A percentile compares a stretch with the other conserved stretches of the same genome.
These are phyloP conservation scores for Spilogale gracilis DNA, from an alignment of 2,113 vertebrate genomes.

Conservation along the genomic window DNA sequence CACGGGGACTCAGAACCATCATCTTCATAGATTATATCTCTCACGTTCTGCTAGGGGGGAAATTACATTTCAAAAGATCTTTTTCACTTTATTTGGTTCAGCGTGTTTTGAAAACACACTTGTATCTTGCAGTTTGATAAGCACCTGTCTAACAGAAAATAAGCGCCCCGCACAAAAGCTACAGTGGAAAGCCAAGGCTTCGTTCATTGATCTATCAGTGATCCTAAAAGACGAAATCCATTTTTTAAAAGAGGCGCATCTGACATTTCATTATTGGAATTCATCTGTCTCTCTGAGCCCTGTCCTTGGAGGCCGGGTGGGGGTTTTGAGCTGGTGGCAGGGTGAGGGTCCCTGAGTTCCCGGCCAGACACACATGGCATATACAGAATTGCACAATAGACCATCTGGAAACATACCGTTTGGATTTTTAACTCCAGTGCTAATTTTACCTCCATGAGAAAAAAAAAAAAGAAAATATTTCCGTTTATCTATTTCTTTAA, in stretches of 20 bases:
- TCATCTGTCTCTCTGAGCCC: background rate
- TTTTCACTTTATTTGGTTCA: conserved; percentile 48
- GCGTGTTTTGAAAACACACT: background rate
- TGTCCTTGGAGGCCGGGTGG: background rate
- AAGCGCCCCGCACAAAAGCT: background rate
- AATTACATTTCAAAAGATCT: conserved; percentile 27
- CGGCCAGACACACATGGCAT: accelerated
- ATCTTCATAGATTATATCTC: background rate
- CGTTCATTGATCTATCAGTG: background rate
- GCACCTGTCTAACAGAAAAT: conserved; percentile 20
- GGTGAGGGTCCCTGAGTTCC: conserved; percentile 26
- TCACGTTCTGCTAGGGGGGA: background rate
- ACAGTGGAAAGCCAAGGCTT: conserved; percentile 34
- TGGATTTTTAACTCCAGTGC: conserved; percentile 26
- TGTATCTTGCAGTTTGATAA: conserved; percentile 30
- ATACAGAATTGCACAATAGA: background rate
- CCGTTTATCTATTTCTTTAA: background rate
- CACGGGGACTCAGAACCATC: background rate
- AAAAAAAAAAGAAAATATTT: background rate
- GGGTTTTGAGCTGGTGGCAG: background rate
- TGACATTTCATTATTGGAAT: conserved; percentile 62
- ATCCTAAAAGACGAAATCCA: conserved; percentile 4
- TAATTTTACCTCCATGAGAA: background rate
- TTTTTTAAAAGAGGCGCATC: background rate
- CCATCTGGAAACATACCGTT: background rate